Percentiles rank a stretch among this genome's conserved stretches.
These are phyloP conservation scores for Gymnothorax javanicus DNA, from an alignment of 2,797 vertebrate genomes.

Conservation along the genomic window DNA sequence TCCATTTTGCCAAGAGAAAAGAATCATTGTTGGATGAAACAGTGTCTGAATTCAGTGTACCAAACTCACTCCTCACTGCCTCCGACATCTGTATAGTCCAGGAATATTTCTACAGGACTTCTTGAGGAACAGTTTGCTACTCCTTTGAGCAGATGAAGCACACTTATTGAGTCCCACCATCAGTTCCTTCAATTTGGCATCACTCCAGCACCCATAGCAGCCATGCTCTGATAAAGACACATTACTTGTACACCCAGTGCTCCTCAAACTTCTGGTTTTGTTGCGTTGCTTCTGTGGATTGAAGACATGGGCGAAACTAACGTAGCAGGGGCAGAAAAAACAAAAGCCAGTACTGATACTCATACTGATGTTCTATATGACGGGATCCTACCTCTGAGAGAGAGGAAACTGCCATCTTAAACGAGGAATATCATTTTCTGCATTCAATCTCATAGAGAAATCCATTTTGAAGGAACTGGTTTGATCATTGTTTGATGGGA, in stretches of 20 bases:
- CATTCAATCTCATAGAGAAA: neutral
- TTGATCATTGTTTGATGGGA: neutral
- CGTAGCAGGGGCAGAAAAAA: neutral
- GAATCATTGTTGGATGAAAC: too few relatives aligned
- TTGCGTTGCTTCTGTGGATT: neutral
- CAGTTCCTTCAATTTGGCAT: neutral
- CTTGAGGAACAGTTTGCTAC: neutral
- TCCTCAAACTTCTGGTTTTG: neutral
- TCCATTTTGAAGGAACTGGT: neutral
- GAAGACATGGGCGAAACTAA: neutral
- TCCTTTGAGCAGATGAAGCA: neutral
- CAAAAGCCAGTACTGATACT: neutral
- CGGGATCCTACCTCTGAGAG: neutral
- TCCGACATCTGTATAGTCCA: neutral
- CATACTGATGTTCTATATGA: neutral
- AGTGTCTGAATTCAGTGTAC: too few relatives aligned
- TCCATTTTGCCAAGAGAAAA: neutral
- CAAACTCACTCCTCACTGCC: neutral
- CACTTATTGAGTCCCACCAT: neutral
- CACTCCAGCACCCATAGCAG: neutral
- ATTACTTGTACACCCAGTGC: too few relatives aligned
- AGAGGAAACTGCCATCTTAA: neutral
- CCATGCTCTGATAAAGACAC: neutral
- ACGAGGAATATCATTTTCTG: neutral
- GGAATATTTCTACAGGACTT: neutral